These are phyloP conservation scores for Poeciliopsis prolifica DNA, from an alignment of 2,113 vertebrate species.

Conservation along the genomic window DNA sequence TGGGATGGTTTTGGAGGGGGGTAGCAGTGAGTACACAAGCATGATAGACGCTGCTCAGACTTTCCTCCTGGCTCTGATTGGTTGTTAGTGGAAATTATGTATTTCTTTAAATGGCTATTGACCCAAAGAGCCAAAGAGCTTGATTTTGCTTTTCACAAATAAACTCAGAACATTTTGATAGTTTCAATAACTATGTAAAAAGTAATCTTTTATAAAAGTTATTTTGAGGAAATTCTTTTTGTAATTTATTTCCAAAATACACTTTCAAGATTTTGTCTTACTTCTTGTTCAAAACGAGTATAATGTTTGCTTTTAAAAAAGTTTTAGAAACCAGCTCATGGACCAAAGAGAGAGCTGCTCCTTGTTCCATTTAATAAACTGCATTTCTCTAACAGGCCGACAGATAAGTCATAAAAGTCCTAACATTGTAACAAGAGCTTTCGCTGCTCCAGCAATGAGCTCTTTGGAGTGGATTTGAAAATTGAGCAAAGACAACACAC, in stretches of 20 bases:
- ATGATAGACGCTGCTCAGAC: too few species aligned
- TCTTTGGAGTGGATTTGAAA: constrained; percentile 47
- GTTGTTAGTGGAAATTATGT: too few species aligned
- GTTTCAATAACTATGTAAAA: too few species aligned
- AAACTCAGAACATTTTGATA: too few species aligned
- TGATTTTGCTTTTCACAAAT: too few species aligned
- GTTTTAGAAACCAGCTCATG: constrained; percentile 25
- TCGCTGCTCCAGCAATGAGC: constrained; percentile 13
- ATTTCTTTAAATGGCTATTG: too few species aligned
- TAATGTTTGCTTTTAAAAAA: background rate
- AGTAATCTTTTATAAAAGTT: too few species aligned
- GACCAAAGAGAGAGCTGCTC: constrained; percentile 27
- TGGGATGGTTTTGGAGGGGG: too few species aligned
- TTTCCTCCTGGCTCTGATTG: too few species aligned
- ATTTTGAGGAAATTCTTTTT: background rate
- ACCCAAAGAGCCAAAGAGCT: too few species aligned
- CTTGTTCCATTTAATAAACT: constrained; percentile 46
- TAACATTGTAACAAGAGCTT: constrained; percentile 26
- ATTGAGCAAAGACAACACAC: constrained; percentile 60
- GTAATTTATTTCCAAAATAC: background rate
- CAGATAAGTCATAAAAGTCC: constrained; percentile 25
- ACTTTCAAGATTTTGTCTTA: too few species aligned
- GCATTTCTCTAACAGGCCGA: constrained; percentile 41
- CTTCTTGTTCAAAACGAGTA: background rate
- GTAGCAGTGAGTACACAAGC: too few species aligned